Evolutionary conservation across 2,113 vertebrate species (phyloP), one percentile per base, ranked within the genome.

Genomic region (Coregonus clupeaformis): DNA sequence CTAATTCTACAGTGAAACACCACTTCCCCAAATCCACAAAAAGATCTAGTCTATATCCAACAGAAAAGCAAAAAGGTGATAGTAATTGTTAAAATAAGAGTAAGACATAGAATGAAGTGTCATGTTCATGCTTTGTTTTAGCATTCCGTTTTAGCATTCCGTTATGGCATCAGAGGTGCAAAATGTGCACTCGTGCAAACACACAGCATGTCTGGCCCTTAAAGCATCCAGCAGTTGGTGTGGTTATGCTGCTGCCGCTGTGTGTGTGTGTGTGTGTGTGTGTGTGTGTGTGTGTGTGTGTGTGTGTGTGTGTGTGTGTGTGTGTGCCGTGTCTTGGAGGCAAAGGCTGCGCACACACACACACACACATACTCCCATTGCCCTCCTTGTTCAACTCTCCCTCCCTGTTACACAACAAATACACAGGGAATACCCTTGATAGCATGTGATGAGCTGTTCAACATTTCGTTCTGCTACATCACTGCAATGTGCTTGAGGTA

Each of bases 331-430:
- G 47, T 60, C n/a, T 60, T 60, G 57, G 20, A 60, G n/a, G n/a
- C n/a, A 60, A 60, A 60, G 16, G n/a, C 2, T 11, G 57, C 62
- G 24, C 57, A 22, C 76, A 69, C 68, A 22, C 47, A 42, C 73
- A 32, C 45, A 32, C 45, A 70, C 68, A 75, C 12, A 66, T 5
- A 29, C 73, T 59, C 87, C 85, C 90, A 77, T 84, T 85, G 86
- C 87, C 89, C 85, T 83, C 71, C 71, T 78, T 73, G 74, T 82
- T 73, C 78, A 89, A 67, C 80, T 88, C 82, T 77, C 82, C 89
- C 7, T 86, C 87, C 85, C 64, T 72, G 91, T 92, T 94, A 94
- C 85, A 90, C 94, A 94, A 94, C 87, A 87, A 88, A 86, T 92
- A 91, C 91, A 90, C 85, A 78, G 84, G 91, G 91, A 92, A 93